phyloP scores from a whole-genome alignment of 2,113 vertebrate genomes.

The Porphyrio hochstetteri region DNA sequence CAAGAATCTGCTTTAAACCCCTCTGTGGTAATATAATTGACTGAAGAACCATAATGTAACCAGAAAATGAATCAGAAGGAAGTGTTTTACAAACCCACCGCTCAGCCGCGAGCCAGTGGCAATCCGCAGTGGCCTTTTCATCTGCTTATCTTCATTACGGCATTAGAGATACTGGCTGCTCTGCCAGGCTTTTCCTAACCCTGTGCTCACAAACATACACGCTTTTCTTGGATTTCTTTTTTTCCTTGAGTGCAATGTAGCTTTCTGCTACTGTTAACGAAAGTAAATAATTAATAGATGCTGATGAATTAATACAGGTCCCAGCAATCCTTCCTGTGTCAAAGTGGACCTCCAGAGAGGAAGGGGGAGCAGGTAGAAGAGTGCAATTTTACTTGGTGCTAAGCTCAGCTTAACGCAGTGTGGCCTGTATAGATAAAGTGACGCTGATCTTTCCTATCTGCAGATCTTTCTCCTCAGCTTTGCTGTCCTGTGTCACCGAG shows the following conservation, averaged over 20 bases:
- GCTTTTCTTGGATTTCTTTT: not conserved
- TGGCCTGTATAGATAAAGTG: not conserved
- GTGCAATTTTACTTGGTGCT: not conserved
- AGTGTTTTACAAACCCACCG: conserved; percentile 59
- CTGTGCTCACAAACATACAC: not conserved
- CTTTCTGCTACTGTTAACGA: not conserved
- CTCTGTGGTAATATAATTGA: conserved; percentile 49
- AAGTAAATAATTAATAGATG: not conserved
- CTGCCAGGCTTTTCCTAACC: conserved; percentile 23
- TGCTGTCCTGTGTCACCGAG: not conserved
- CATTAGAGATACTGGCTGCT: conserved; percentile 12
- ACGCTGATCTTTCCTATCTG: rapidly evolving
- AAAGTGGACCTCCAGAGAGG: not conserved
- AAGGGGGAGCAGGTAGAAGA: not conserved
- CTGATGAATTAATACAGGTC: not conserved
- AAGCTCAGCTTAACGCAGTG: not conserved
- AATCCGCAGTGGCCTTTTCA: conserved; percentile 53
- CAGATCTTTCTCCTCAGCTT: not conserved
- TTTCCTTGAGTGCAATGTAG: not conserved
- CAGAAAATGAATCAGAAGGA: conserved; percentile 59
- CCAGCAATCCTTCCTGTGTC: not conserved
- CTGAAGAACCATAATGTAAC: conserved; percentile 52
- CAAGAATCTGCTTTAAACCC: conserved; percentile 36
- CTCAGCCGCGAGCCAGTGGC: conserved; percentile 26
- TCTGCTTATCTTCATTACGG: conserved; percentile 67